Evolutionary conservation across 2,113 vertebrate genomes (phyloP).

Genomic region (Gymnocephalus cernua): DNA sequence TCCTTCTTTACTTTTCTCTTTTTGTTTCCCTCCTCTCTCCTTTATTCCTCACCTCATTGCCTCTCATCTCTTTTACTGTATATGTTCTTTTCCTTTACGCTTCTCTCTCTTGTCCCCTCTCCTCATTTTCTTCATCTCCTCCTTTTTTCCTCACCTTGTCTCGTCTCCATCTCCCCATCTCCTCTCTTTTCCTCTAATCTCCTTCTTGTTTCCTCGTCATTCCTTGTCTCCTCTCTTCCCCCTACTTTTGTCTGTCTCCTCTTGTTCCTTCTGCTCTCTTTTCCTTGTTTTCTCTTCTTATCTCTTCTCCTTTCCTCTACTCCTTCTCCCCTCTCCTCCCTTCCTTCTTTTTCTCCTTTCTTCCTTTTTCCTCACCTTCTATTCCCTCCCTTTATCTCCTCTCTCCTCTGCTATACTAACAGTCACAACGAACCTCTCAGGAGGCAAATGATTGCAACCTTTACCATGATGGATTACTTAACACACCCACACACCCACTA

Average conservation of each 20-base stretch:
- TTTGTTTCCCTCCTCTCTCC: too few species aligned
- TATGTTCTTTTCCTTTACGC: not conserved
- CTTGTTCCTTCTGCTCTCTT: not conserved
- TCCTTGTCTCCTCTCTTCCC: not conserved
- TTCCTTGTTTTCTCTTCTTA: not conserved
- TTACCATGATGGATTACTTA: not conserved
- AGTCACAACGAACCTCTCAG: constrained; percentile 25
- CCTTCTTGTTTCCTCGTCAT: too few species aligned
- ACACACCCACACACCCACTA: not conserved
- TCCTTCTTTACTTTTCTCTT: not conserved
- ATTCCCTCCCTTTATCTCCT: not conserved
- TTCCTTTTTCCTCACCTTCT: not conserved
- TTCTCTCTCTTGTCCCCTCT: too few species aligned
- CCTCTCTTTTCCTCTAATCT: not conserved
- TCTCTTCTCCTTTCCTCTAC: not conserved
- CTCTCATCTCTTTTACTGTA: not conserved
- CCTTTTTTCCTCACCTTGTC: not conserved
- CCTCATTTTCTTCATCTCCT: not conserved
- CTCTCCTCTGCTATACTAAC: not conserved
- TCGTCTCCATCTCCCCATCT: not conserved
- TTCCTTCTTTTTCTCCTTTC: not conserved
- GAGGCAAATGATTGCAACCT: constrained; percentile 39
- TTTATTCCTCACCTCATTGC: too few species aligned
- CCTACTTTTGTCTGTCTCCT: not conserved
- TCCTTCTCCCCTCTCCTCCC: not conserved